phyloP scores from a whole-genome alignment of 2,797 vertebrate species.

The Oreochromis mossambicus region DNA sequence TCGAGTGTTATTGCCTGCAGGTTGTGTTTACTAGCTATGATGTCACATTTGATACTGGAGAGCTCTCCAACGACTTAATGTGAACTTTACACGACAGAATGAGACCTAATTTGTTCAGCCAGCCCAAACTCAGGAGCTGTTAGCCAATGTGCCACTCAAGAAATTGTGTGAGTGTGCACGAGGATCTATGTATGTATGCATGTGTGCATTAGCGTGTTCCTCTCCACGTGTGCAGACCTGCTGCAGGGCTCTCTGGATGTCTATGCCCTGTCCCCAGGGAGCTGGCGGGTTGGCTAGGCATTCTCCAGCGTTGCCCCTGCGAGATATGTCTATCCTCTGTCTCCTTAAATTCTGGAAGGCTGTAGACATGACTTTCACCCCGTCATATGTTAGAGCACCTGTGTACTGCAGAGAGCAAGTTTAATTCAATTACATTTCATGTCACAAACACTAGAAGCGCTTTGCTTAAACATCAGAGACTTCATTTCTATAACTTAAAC shows the following conservation, averaged over 20 bases:
- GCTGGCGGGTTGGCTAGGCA: slow-evolving; percentile 97
- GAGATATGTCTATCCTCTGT: slow-evolving; percentile 96
- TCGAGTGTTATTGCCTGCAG: slow-evolving; percentile 60
- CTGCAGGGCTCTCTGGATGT: slow-evolving; percentile 97
- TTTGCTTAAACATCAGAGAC: neutral
- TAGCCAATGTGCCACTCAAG: slow-evolving; percentile 71
- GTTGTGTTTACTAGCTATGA: slow-evolving; percentile 70
- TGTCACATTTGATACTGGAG: slow-evolving; percentile 74
- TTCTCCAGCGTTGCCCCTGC: slow-evolving; percentile 95
- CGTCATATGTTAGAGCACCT: slow-evolving; percentile 93
- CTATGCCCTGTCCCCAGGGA: slow-evolving; percentile 98
- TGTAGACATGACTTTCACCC: slow-evolving; percentile 95
- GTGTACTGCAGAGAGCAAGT: slow-evolving; percentile 82
- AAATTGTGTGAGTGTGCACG: neutral
- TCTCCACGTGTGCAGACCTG: slow-evolving; percentile 77
- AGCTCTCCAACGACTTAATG: slow-evolving; percentile 66
- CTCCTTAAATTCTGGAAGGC: slow-evolving; percentile 94
- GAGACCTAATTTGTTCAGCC: slow-evolving; percentile 75
- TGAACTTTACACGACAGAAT: slow-evolving; percentile 75
- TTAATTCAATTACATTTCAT: neutral
- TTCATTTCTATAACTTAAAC: neutral
- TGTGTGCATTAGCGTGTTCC: neutral
- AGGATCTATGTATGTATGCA: neutral
- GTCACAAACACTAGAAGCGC: neutral
- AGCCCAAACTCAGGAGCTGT: slow-evolving; percentile 61